Conservation (phyloP, 2,888 invertebrate species). For the Myopa testacea region DNA sequence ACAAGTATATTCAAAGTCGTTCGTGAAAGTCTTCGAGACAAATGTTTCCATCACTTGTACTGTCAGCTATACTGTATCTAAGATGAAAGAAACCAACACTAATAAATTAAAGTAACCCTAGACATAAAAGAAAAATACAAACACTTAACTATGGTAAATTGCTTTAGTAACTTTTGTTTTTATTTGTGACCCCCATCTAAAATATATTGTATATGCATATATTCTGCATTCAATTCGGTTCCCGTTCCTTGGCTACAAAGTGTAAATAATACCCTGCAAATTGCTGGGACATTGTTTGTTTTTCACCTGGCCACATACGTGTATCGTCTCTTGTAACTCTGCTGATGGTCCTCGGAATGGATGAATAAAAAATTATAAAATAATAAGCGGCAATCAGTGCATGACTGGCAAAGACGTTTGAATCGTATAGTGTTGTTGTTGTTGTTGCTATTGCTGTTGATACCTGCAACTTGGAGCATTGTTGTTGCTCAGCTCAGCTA, state of each 20-base stretch:
- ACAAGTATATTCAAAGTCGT: too few relatives aligned
- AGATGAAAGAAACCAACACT: too few relatives aligned
- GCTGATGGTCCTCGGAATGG: constrained; percentile 1
- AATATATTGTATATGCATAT: neutral
- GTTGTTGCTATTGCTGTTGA: constrained; percentile 17
- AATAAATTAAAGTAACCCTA: too few relatives aligned
- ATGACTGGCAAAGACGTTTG: constrained; percentile 35
- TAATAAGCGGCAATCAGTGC: constrained; percentile 45
- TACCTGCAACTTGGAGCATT: constrained; percentile 5
- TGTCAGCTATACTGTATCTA: too few relatives aligned
- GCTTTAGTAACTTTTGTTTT: too few relatives aligned
- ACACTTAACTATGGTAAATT: too few relatives aligned
- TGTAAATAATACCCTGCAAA: constrained; percentile 28
- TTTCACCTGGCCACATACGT: neutral
- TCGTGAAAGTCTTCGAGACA: too few relatives aligned
- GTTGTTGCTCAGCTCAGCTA: neutral
- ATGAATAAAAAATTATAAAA: constrained; percentile 28
- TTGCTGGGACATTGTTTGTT: neutral
- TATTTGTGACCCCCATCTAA: too few relatives aligned
- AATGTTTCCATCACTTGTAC: too few relatives aligned
- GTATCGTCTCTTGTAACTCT: neutral
- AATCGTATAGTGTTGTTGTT: neutral
- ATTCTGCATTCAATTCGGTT: constrained; percentile 6
- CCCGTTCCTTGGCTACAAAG: constrained; percentile 8
- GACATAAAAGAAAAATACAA: too few relatives aligned